Evolutionary conservation across 2,888 invertebrate species (phyloP), one percentile per base, ranked within the genome.

Genomic region (Phortica okadai): DNA sequence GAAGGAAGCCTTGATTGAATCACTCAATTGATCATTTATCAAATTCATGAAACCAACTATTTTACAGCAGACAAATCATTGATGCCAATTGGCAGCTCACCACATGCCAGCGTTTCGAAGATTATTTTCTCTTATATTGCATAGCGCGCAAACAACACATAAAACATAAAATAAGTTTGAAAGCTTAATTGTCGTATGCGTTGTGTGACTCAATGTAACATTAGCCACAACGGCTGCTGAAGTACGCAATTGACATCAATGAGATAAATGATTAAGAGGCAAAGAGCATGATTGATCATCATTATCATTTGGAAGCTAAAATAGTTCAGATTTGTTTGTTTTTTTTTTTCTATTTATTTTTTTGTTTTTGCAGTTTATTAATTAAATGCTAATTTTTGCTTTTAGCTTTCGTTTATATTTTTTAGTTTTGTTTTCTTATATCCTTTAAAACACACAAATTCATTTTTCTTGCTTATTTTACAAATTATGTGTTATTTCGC

Each of bases 301-400:
- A 8, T 21, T 21, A 59, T 59, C 14, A 8, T 21, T 21, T 59
- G 59, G 59, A 59, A 59, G 59, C 59, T 59, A 16, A 59, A 59
- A 16, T 59, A 16, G 67, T 73, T 76, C 59, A 58, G 62, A 67
- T 82, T 83, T 82, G 77, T 82, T 84, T 82, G 86, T 80, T 84
- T 86, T 83, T 81, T 84, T 86, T 76, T 86, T 82, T 21, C 77
- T 59, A 41, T 72, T 79, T 74, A 74, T 4, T 33, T 33, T 33
- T 33, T 33, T 33, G 33, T 33, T 33, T 33, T 33, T 33, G 33
- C 0, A 33, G 33, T 33, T 33, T 33, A 33, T 54, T n/a, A 54
- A 54, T 10, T 16, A 59, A 59, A 59, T 11, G 58, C 21, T 7
- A 59, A 59, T 16, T 59, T 59, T 16, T 59, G 21, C 58, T 59